Percentiles rank a stretch among this genome's conserved stretches.
Evolutionary conservation across 2,797 vertebrate species (phyloP).

Genomic region (Coregonus suidteri): DNA sequence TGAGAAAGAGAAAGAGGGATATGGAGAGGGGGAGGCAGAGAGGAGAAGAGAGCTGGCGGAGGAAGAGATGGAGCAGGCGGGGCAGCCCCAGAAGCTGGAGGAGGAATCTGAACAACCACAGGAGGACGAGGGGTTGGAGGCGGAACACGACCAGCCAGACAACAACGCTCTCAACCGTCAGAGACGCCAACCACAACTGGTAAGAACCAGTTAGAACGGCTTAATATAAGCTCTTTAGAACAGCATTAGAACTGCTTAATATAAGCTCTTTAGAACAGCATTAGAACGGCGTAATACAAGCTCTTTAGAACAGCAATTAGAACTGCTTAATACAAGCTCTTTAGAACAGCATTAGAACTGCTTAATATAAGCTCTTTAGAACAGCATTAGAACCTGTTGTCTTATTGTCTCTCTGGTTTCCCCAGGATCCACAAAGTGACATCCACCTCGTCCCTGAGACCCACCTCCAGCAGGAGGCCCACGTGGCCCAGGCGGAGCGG

Average conservation of each 20-base stretch:
- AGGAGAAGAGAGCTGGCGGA: constrained; percentile 86
- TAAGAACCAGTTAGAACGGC: constrained; percentile 39
- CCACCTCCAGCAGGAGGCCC: constrained; percentile 13
- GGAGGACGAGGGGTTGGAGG: constrained; percentile 60
- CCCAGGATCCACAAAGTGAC: constrained; percentile 33
- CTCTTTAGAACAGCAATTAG: too few species aligned
- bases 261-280: too few species aligned
- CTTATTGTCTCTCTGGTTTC: neutral
- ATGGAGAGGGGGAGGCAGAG: constrained; percentile 73
- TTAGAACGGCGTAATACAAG: too few species aligned
- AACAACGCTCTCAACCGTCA: constrained; percentile 72
- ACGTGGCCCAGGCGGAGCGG: constrained; percentile 16
- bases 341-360: too few species aligned
- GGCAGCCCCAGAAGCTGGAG: constrained; percentile 85
- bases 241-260: neutral
- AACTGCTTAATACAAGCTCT: too few species aligned
- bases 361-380: too few species aligned
- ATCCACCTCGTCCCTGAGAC: constrained; percentile 2
- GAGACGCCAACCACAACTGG: constrained; percentile 61
- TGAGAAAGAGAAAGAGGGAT: constrained; percentile 52
- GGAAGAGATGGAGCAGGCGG: constrained; percentile 93
- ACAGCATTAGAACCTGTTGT: too few species aligned
- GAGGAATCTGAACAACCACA: constrained; percentile 84
- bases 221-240: constrained; percentile 45
- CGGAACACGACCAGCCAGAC: constrained; percentile 62